Conservation (phyloP, 2,113 vertebrate genomes). For the Tachysurus vachellii region DNA sequence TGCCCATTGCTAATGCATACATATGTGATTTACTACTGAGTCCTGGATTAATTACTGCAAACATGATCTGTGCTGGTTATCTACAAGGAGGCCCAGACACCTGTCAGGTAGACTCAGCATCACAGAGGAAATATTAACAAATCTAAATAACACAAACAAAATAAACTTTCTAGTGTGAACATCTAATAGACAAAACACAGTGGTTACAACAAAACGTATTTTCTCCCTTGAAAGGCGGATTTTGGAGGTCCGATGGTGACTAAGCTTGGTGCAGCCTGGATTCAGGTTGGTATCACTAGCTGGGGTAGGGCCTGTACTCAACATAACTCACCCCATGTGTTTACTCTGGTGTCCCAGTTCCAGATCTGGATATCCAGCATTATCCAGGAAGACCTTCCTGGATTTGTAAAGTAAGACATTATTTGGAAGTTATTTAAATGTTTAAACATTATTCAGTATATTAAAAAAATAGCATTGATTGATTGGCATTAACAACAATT, state of each 20-base stretch:
- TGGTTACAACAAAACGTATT: not conserved
- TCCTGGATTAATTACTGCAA: slow-evolving; percentile 31
- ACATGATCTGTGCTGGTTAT: slow-evolving; percentile 53
- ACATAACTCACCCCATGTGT: slow-evolving; percentile 33
- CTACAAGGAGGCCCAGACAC: slow-evolving; percentile 29
- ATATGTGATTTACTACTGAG: not conserved
- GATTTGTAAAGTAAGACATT: slow-evolving; percentile 33
- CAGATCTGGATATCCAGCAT: slow-evolving; percentile 40
- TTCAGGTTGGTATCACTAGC: slow-evolving; percentile 50
- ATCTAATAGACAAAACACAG: not conserved
- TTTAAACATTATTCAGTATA: not conserved
- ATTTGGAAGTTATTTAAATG: too few species aligned
- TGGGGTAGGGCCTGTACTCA: slow-evolving; percentile 34
- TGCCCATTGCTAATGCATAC: not conserved
- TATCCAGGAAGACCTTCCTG: slow-evolving; percentile 15
- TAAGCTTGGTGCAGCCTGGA: slow-evolving; percentile 36
- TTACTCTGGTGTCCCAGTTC: slow-evolving; percentile 37
- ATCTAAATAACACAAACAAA: not conserved
- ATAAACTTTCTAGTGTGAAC: not conserved
- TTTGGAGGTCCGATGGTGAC: slow-evolving; percentile 50
- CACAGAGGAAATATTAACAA: not conserved
- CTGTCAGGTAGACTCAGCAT: slow-evolving; percentile 38
- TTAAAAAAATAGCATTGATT: too few species aligned
- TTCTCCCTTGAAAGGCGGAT: slow-evolving; percentile 34
- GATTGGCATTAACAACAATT: not conserved